Percentiles rank a stretch among this genome's conserved stretches.
Evolutionary conservation across 2,797 vertebrate species (phyloP).

Genomic region (Danio kyathit): DNA sequence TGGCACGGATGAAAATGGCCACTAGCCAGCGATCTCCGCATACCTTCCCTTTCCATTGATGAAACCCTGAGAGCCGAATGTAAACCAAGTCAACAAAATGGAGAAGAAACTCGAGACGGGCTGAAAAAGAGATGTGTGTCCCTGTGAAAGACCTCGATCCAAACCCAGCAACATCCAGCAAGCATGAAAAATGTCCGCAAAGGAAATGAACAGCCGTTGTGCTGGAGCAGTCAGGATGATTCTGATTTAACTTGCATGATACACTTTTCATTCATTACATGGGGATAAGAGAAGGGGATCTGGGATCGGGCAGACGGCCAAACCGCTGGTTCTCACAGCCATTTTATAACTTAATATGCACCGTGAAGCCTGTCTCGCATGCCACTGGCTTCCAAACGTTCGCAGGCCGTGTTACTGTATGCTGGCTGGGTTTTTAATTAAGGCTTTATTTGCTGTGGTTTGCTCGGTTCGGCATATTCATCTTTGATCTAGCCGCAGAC

Average conservation of each 20-base stretch:
- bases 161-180: conserved; percentile 34
- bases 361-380: conserved; percentile 53
- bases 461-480: conserved; percentile 6
- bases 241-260: conserved; percentile 63
- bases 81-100: conserved; percentile 49
- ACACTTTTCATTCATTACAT: conserved; percentile 64
- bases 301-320: conserved; percentile 51
- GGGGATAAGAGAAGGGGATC: conserved; percentile 50
- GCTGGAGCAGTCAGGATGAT: conserved; percentile 58
- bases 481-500: conserved; percentile 12
- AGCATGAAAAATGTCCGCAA: conserved; percentile 45
- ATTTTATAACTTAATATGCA: conserved; percentile 65
- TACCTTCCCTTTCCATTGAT: conserved; percentile 38
- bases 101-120: conserved; percentile 41
- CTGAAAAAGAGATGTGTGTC: conserved; percentile 33
- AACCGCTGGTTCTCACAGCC: conserved; percentile 64
- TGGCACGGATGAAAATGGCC: conserved; percentile 50
- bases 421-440: conserved; percentile 54
- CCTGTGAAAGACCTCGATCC: conserved; percentile 11
- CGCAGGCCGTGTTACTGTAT: conserved; percentile 20
- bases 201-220: conserved; percentile 62
- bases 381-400: conserved; percentile 43
- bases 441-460: conserved; percentile 38
- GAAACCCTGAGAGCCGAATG: conserved; percentile 33
- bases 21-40: conserved; percentile 32